Percentiles rank a stretch among this genome's conserved stretches.
phyloP scores from a whole-genome alignment of 2,113 vertebrate species.

The Serinus canaria region DNA sequence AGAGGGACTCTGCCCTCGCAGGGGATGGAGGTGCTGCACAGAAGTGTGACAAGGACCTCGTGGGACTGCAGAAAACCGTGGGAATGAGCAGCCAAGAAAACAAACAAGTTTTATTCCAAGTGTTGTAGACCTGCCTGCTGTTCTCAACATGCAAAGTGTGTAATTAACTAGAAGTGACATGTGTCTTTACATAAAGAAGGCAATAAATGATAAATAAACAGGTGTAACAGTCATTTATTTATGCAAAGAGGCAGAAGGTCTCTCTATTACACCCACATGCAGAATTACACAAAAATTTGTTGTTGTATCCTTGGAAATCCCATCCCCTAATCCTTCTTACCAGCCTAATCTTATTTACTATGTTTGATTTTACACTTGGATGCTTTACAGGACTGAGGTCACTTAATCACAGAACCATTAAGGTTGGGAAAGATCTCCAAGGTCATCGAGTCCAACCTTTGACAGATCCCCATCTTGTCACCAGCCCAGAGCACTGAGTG shows the following conservation, averaged over 20 bases:
- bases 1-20: neutral
- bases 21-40: conserved; percentile 40
- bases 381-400: neutral
- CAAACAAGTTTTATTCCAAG: neutral
- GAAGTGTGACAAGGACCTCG: neutral
- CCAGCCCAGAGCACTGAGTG: neutral
- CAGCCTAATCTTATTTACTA: neutral
- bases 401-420: neutral
- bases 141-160: neutral
- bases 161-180: neutral
- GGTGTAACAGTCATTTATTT: rapidly evolving
- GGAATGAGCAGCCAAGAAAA: neutral
- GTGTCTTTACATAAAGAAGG: neutral
- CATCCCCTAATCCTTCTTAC: neutral
- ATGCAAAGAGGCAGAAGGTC: neutral
- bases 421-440: neutral
- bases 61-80: neutral
- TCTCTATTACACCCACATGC: neutral
- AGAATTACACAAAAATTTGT: neutral
- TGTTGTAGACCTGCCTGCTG: neutral
- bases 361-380: neutral
- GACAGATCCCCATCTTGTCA: rapidly evolving
- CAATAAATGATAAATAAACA: neutral
- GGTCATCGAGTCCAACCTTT: neutral
- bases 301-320: neutral